Evolutionary conservation across 1,140 invertebrate genomes (phyloP).

Genomic region (Drosophila repleta): DNA sequence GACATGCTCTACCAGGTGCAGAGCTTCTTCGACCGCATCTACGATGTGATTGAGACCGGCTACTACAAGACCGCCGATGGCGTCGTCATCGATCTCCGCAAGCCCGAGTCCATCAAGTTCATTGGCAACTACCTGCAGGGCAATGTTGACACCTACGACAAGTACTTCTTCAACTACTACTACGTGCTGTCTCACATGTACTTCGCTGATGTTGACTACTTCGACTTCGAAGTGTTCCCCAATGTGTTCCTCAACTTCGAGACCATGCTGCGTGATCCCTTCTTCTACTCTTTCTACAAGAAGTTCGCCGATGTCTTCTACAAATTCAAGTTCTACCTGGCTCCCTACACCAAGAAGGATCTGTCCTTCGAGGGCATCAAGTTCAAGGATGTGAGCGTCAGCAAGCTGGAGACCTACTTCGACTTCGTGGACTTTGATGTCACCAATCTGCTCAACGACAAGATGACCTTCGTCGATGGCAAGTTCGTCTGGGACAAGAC

Average conservation of each 20-base stretch:
- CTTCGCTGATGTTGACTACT: constrained; percentile 76
- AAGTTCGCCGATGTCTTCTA: constrained; percentile 85
- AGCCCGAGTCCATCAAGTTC: constrained; percentile 85
- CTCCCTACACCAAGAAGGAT: constrained; percentile 86
- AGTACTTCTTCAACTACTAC: constrained; percentile 86
- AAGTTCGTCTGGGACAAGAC: constrained; percentile 76
- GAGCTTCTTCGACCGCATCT: constrained; percentile 86
- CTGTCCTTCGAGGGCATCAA: constrained; percentile 86
- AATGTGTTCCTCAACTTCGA: constrained; percentile 85
- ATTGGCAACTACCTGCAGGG: constrained; percentile 89
- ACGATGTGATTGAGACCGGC: constrained; percentile 87
- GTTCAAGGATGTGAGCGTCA: constrained; percentile 87
- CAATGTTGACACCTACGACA: constrained; percentile 88
- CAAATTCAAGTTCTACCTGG: constrained; percentile 85
- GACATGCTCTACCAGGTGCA: constrained; percentile 62
- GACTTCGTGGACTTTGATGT: constrained; percentile 88
- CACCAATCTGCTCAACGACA: constrained; percentile 86
- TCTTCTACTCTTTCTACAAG: constrained; percentile 87
- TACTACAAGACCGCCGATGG: constrained; percentile 84
- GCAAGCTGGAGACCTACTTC: constrained; percentile 89
- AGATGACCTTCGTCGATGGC: constrained; percentile 76
- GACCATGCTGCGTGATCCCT: constrained; percentile 88
- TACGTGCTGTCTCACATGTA: constrained; percentile 84
- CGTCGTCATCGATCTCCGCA: constrained; percentile 85
- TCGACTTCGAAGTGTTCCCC: constrained; percentile 69